Evolutionary conservation across 1,140 invertebrate species (phyloP).

Genomic region (Araneus ventricosus): DNA sequence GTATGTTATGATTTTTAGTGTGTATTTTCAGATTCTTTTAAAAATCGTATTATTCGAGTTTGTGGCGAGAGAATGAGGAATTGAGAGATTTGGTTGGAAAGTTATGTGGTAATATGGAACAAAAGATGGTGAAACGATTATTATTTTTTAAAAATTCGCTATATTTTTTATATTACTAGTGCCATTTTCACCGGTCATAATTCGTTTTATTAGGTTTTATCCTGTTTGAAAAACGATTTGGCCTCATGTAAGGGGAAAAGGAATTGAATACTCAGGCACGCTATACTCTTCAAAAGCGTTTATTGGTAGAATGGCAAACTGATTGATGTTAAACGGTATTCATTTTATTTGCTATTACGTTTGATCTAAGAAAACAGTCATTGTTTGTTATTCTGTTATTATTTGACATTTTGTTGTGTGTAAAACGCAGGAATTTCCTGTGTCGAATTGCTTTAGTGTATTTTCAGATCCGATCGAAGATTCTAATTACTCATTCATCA

Average conservation of each 20-base stretch:
- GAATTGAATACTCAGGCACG: no score
- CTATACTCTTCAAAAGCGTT: no score
- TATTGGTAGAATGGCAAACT: no score
- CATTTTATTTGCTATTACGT: no score
- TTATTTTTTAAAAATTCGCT: background rate
- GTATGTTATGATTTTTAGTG: background rate
- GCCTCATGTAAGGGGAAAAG: no score
- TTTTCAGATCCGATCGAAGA: background rate
- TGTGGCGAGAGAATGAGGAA: background rate
- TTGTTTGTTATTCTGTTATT: no score
- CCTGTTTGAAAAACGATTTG: no score
- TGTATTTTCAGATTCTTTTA: background rate
- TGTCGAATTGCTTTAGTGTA: background rate
- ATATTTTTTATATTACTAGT: background rate
- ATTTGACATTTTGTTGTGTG: background rate
- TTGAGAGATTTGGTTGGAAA: background rate
- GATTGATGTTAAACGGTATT: no score
- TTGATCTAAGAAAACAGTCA: no score
- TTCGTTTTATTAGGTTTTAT: constrained; percentile 21
- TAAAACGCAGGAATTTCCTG: background rate
- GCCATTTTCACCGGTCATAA: background rate
- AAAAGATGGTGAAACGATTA: background rate
- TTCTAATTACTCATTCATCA: background rate
- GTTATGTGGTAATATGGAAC: background rate
- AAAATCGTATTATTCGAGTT: background rate